Evolutionary conservation across 2,888 invertebrate genomes (phyloP).

Genomic region (Ellobium chinense): DNA sequence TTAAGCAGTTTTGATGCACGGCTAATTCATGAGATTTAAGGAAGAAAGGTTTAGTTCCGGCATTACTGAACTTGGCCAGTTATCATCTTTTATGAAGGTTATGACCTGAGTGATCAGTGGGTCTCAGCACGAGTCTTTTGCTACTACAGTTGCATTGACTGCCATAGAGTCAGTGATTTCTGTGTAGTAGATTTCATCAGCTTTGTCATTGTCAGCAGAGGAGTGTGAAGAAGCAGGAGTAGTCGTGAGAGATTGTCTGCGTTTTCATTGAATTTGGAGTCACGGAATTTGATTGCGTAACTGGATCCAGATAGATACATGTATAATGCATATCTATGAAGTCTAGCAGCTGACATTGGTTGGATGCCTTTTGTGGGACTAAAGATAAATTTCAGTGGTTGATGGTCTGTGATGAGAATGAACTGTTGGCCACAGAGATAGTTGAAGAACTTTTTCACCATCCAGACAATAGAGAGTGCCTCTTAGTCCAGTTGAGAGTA

Average conservation of each 20-base stretch:
- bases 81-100: neutral
- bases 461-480: conserved; percentile 76
- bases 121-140: conserved; percentile 6
- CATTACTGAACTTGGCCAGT: conserved; percentile 3
- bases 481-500: conserved; percentile 56
- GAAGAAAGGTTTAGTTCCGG: conserved; percentile 10
- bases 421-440: conserved; percentile 79
- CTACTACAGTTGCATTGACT: neutral
- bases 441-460: conserved; percentile 76
- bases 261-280: conserved; percentile 66
- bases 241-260: conserved; percentile 72
- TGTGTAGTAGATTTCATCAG: conserved; percentile 1
- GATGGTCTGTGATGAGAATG: conserved; percentile 77
- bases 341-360: conserved; percentile 62
- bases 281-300: conserved; percentile 68
- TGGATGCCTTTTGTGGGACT: conserved; percentile 66
- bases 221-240: conserved; percentile 39
- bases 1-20: conserved; percentile 39
- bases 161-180: neutral
- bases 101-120: conserved; percentile 24
- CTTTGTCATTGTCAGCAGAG: neutral
- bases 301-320: conserved; percentile 71
- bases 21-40: conserved; percentile 43
- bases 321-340: conserved; percentile 63
- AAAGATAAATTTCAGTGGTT: conserved; percentile 77